These are phyloP conservation scores for Conops quadrifasciatus DNA, from an alignment of 2,888 invertebrate genomes.

Conservation along the genomic window DNA sequence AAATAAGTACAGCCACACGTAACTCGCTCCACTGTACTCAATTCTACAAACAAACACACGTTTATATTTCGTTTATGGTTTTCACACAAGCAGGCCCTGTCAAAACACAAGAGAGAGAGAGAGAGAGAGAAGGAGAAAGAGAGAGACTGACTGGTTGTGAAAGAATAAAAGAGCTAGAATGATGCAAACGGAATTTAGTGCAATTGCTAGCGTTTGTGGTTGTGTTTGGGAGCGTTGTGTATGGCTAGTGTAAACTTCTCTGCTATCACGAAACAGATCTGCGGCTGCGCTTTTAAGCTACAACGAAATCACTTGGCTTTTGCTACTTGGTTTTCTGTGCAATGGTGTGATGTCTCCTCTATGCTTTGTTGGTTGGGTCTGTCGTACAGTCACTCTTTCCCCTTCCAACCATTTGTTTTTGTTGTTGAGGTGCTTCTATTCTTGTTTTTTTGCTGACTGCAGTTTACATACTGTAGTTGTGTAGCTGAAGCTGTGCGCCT, in stretches of 20 bases:
- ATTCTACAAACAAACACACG: background rate
- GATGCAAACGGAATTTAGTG: slow-evolving; percentile 26
- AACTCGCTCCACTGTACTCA: background rate
- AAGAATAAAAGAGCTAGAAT: slow-evolving; percentile 6
- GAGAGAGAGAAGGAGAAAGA: background rate
- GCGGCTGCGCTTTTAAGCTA: too few relatives aligned
- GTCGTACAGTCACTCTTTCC: too few relatives aligned
- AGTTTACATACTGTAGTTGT: too few relatives aligned
- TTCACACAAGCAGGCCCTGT: background rate
- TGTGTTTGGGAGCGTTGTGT: background rate
- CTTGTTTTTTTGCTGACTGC: too few relatives aligned
- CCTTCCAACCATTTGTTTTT: too few relatives aligned
- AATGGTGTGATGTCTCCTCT: background rate
- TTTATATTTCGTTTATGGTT: background rate
- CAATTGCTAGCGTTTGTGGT: slow-evolving; percentile 12
- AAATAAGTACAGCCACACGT: background rate
- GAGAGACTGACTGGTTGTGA: background rate
- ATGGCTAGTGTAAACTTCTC: too few relatives aligned
- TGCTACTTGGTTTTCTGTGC: background rate
- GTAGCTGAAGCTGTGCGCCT: too few relatives aligned
- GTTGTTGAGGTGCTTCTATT: too few relatives aligned
- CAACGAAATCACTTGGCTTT: too few relatives aligned
- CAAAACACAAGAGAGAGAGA: background rate
- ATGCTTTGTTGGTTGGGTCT: too few relatives aligned
- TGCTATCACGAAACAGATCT: too few relatives aligned